These are phyloP conservation scores for Mythimna impura DNA, from an alignment of 2,888 invertebrate species.

Conservation along the genomic window DNA sequence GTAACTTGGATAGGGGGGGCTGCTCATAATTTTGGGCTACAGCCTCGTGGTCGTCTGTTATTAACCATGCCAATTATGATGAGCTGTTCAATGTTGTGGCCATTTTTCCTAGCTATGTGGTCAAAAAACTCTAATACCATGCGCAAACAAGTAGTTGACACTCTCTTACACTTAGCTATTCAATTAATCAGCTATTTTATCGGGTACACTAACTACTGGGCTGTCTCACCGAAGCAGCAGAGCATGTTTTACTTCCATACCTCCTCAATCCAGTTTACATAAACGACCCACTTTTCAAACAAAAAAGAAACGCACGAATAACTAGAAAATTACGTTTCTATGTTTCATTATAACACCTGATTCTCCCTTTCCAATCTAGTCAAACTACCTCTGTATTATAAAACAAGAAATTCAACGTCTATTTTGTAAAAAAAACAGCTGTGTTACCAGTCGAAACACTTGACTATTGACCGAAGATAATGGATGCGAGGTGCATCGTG, in stretches of 20 bases:
- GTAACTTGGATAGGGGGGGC: too few relatives aligned
- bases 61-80: too few relatives aligned
- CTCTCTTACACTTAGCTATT: not conserved
- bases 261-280: not conserved
- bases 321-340: conserved; percentile 8
- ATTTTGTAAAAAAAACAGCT: conserved; percentile 21
- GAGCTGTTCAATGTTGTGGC: too few relatives aligned
- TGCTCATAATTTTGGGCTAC: too few relatives aligned
- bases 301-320: not conserved
- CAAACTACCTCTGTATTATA: not conserved
- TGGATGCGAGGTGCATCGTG: conserved; percentile 47
- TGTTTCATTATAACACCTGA: conserved; percentile 13
- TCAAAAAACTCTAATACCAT: too few relatives aligned
- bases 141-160: too few relatives aligned
- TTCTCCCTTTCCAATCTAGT: not conserved
- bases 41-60: too few relatives aligned
- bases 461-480: conserved; percentile 56
- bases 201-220: not conserved
- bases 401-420: conserved; percentile 20
- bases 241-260: not conserved
- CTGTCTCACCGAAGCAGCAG: not conserved
- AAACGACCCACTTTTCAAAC: not conserved
- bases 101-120: too few relatives aligned
- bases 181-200: not conserved
- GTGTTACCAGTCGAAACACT: conserved; percentile 28